Evolutionary conservation across 2,888 invertebrate genomes (phyloP), one percentile per base, ranked within the genome.

Genomic region (Oasisia sp.): DNA sequence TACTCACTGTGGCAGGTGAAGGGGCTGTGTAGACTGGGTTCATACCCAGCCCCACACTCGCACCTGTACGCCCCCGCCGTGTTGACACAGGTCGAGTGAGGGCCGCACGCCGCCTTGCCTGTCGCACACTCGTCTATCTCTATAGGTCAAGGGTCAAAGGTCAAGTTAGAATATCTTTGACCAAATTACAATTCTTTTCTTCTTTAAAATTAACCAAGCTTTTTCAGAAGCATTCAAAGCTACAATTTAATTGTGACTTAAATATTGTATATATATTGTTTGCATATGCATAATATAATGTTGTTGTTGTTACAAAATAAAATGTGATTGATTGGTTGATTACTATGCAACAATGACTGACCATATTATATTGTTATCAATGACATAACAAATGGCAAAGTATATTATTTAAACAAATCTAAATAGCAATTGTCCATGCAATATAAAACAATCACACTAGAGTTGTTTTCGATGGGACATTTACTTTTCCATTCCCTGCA

Each of bases 51-150:
- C 45, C 32, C 27, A 90, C 91, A 90, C 27, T 19, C 27, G 32
- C 91, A 90, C 19, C 19, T 90, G 32, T 90, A 32, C 45, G 44
- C 19, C 45, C 91, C 91, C 27, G 19, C 45, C 0, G 91, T 90
- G 45, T 90, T 90, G 38, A 27, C 32, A 90, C 91, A 90, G 27
- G 27, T 90, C 2, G 44, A n/a, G 45, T 90, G 38, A 7, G 38
- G 19, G 19, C 44, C 44, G n/a, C 91, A 90, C 19, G 19, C 45
- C 19, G 45, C 38, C 27, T 7, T 8, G 45, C 91, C 91, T 90
- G 45, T 90, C n/a, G 91, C 38, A 45, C 91, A 90, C 27, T 90
- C 91, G 32, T 90, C 91, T 90, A 90, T 90, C 27, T 90, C 91
- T 74, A 19, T 7, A 74, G n/a, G 74, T 27, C 14, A 19, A 74